Percentiles rank a stretch among this genome's conserved stretches.
These are phyloP conservation scores for Tinea pellionella DNA, from an alignment of 2,888 invertebrate genomes.

Conservation along the genomic window DNA sequence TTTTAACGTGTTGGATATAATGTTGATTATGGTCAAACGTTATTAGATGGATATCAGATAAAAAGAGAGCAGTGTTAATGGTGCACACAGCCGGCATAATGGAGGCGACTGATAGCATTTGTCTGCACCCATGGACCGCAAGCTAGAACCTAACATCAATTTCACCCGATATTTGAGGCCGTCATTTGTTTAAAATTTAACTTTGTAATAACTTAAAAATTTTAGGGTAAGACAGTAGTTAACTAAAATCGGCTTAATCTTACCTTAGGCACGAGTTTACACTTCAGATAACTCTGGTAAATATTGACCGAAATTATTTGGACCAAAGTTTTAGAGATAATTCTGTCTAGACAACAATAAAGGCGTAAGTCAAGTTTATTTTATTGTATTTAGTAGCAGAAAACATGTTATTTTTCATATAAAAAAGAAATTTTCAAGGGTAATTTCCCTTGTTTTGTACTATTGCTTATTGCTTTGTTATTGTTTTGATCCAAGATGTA, in stretches of 20 bases:
- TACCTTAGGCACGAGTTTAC: constrained; percentile 1
- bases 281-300: background rate
- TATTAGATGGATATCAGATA: too few relatives aligned
- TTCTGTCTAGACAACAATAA: background rate
- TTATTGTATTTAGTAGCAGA: background rate
- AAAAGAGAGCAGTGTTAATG: too few relatives aligned
- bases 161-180: too few relatives aligned
- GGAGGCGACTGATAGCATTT: too few relatives aligned
- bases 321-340: background rate
- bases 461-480: background rate
- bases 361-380: background rate
- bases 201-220: background rate
- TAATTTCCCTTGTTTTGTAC: too few relatives aligned
- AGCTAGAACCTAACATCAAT: too few relatives aligned
- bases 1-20: background rate
- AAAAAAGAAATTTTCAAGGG: too few relatives aligned
- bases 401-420: background rate
- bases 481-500: background rate
- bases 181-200: background rate
- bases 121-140: too few relatives aligned
- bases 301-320: background rate
- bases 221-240: background rate
- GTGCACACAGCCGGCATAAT: too few relatives aligned
- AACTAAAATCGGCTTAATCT: background rate
- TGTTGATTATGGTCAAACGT: background rate